Conservation (phyloP, 2,113 vertebrate genomes). For the Thalassoma bifasciatum region DNA sequence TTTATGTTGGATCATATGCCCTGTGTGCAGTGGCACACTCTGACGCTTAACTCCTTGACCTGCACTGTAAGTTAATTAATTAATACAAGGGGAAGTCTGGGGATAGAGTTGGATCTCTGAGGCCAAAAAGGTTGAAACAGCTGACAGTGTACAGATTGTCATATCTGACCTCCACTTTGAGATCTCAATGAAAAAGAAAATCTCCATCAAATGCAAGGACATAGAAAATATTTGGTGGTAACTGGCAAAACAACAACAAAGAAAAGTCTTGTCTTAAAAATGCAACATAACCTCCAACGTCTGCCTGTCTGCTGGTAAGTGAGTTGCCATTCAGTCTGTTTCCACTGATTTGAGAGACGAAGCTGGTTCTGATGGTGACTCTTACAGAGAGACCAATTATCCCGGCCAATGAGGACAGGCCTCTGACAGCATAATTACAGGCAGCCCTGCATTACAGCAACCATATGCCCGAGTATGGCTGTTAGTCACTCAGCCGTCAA, state of each 20-base stretch:
- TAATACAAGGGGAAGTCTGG: slow-evolving; percentile 65
- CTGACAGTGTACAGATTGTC: not conserved
- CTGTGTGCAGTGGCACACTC: slow-evolving; percentile 66
- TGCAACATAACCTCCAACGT: slow-evolving; percentile 27
- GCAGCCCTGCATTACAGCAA: slow-evolving; percentile 60
- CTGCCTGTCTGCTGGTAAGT: slow-evolving; percentile 47
- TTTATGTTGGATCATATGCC: slow-evolving; percentile 82
- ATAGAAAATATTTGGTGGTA: not conserved
- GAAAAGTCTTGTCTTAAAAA: slow-evolving; percentile 18
- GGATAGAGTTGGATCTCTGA: slow-evolving; percentile 45
- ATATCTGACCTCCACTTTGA: not conserved
- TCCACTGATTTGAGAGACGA: slow-evolving; percentile 66
- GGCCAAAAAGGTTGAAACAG: slow-evolving; percentile 23
- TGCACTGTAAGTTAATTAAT: slow-evolving; percentile 79
- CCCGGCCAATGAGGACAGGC: slow-evolving; percentile 77
- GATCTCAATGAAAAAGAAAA: not conserved
- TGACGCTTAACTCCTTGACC: slow-evolving; percentile 81
- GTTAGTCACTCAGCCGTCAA: slow-evolving; percentile 58
- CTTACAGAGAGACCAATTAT: slow-evolving; percentile 80
- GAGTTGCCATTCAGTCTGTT: slow-evolving; percentile 64
- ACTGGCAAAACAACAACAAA: slow-evolving; percentile 7
- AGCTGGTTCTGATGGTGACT: slow-evolving; percentile 73
- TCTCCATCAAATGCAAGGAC: not conserved
- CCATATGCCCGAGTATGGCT: slow-evolving; percentile 60
- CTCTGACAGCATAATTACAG: slow-evolving; percentile 81